These are phyloP conservation scores for Artibeus lituratus DNA, from an alignment of 2,797 vertebrate genomes.

Conservation along the genomic window DNA sequence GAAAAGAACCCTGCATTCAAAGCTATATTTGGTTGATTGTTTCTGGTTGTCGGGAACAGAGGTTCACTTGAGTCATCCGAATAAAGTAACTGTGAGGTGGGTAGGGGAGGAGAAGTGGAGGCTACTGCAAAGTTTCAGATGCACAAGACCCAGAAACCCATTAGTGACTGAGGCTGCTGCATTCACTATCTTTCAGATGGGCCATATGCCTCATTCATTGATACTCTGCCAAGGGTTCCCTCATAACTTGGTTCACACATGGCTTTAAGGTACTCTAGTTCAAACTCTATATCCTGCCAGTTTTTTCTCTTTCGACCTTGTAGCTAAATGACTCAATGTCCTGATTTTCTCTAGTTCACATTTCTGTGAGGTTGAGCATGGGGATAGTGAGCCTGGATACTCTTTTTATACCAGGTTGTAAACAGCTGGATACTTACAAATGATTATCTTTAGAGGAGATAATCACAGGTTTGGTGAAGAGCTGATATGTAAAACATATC, in stretches of 20 bases:
- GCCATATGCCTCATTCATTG: background rate
- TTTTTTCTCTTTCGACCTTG: background rate
- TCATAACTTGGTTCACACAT: background rate
- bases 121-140: background rate
- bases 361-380: background rate
- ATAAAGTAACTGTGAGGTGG: background rate
- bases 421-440: background rate
- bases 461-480: background rate
- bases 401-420: background rate
- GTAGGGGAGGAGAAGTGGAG: background rate
- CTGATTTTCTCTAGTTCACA: background rate
- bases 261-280: background rate
- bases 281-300: background rate
- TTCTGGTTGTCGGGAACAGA: background rate
- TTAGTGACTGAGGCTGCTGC: background rate
- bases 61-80: conserved; percentile 2
- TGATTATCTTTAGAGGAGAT: background rate
- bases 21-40: background rate
- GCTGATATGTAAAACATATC: background rate
- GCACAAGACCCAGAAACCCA: background rate
- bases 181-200: background rate
- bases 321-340: background rate
- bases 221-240: too few species aligned
- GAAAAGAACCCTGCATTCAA: background rate
- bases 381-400: background rate